Evolutionary conservation across 2,113 vertebrate species (phyloP), one percentile per base, ranked within the genome.

Genomic region (Murina feae): DNA sequence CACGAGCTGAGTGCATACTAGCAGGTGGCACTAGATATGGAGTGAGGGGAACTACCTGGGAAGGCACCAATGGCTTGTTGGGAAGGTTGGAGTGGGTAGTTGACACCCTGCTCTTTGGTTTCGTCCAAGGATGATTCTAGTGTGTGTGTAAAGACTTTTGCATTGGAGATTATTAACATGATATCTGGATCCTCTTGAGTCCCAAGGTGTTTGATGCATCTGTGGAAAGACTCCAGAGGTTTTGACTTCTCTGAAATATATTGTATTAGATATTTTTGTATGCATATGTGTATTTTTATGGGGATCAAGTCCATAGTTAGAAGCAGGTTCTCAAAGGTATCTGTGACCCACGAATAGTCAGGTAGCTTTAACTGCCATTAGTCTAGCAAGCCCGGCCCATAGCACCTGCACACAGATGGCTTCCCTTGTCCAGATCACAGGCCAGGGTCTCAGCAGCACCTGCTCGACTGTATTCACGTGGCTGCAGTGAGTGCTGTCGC

Each of bases 231-330:
- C 32, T 68, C 32, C 4, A 10, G 90, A n/a, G 12, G 14, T 32
- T 96, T 96, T 95, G 47, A 75, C 74, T 80, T 96, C 30, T 63
- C 13, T 53, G 13, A 89, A 80, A 44, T 74, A 39, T 39, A 66
- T 72, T 30, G 8, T 30, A 13, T 63, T 82, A 63, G 9, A 75
- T 69, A 65, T 80, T 42, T 82, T 28, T 28, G 58, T 60, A 6
- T 86, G 9, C 21, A 14, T 66, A 14, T 86, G 71, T 66, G 42
- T n/a, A 89, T 78, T 79, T 92, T 88, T 72, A 14, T 35, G n/a
- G 44, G 63, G 51, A 23, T 2, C 1, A 0, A 51, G 8, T 68
- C 53, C 25, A 5, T 53, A 44, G 23, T 4, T 83, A 23, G 66
- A 37, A 79, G 66, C 3, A 72, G 47, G 58, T 93, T 72, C 23